A percentile compares a stretch with the other conserved stretches of the same genome.
phyloP scores from a whole-genome alignment of 2,797 vertebrate genomes.

The Chaunax sp. region DNA sequence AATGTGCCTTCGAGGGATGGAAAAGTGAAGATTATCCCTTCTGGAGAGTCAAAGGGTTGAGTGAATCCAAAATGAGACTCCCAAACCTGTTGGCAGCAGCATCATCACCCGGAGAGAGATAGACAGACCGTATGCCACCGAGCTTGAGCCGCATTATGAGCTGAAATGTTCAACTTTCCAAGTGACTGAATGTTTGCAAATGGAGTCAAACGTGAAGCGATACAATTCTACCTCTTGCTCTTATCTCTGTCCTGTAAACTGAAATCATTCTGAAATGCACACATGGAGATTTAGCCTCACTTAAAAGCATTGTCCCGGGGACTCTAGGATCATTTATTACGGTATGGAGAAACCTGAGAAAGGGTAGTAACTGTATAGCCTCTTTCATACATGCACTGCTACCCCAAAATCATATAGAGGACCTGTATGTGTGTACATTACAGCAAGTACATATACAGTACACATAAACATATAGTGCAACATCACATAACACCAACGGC shows the following conservation, averaged over 20 bases:
- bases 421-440: too few relatives aligned
- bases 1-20: constrained; percentile 17
- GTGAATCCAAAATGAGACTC: constrained; percentile 15
- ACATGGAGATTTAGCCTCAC: not conserved
- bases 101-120: constrained; percentile 17
- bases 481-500: too few relatives aligned
- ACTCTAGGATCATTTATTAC: not conserved
- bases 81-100: constrained; percentile 17
- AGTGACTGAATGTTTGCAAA: constrained; percentile 25
- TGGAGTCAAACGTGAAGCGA: not conserved
- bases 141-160: constrained; percentile 17
- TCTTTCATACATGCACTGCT: too few relatives aligned
- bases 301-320: not conserved
- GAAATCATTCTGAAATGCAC: not conserved
- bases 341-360: not conserved
- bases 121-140: not conserved
- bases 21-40: constrained; percentile 26
- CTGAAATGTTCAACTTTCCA: constrained; percentile 16
- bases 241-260: not conserved
- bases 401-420: too few relatives aligned
- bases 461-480: too few relatives aligned
- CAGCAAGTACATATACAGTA: too few relatives aligned
- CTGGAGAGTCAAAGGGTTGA: constrained; percentile 15
- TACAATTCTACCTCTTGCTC: not conserved
- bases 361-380: too few relatives aligned